Conservation (phyloP, 1,140 invertebrate genomes). For the Bombus superbus region DNA sequence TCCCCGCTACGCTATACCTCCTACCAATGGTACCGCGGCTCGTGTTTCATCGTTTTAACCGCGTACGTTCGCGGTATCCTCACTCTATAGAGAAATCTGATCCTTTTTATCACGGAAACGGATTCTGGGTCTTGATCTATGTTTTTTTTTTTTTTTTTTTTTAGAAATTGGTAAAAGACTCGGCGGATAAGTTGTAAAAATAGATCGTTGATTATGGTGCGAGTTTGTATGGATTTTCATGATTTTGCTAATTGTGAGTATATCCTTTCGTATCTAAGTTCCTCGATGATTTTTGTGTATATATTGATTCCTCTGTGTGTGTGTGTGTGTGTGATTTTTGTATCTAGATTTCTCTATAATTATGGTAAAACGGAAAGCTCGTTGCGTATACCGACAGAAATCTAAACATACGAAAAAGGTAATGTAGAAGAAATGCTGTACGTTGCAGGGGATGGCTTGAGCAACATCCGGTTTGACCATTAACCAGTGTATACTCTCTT, state of each 20-base stretch:
- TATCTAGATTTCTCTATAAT: no score
- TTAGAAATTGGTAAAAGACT: neutral
- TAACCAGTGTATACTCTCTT: neutral
- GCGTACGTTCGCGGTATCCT: neutral
- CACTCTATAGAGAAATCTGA: neutral
- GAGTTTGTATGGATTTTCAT: neutral
- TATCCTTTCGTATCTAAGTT: neutral
- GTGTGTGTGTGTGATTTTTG: no score
- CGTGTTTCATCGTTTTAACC: conserved; percentile 15
- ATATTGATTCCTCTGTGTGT: no score
- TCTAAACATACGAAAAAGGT: neutral
- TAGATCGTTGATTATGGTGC: neutral
- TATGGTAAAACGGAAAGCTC: no score
- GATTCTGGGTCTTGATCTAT: neutral
- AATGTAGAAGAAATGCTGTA: neutral
- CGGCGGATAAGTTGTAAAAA: neutral
- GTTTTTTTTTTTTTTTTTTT: neutral
- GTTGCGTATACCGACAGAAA: no score
- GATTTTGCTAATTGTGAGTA: neutral
- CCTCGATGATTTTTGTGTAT: no score
- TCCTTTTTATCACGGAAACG: neutral
- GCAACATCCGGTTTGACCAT: neutral
- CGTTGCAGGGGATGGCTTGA: no score
- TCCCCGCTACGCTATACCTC: neutral
- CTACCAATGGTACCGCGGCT: neutral